phyloP scores from a whole-genome alignment of 2,797 vertebrate genomes.

The Fratercula arctica region DNA sequence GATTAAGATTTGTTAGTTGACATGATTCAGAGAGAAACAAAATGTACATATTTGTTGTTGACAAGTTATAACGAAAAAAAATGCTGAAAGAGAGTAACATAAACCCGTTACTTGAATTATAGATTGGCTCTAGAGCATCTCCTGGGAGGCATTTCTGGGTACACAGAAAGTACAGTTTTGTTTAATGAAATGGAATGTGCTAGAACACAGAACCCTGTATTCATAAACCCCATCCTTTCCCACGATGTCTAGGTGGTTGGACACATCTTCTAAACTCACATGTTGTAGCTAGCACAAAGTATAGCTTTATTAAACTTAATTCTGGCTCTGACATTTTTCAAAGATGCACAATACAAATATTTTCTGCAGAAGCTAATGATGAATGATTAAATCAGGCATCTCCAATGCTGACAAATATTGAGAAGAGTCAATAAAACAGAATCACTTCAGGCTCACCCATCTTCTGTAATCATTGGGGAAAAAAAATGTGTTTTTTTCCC shows the following conservation, averaged over 20 bases:
- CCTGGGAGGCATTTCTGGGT: neutral
- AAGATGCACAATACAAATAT: neutral
- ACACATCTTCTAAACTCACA: neutral
- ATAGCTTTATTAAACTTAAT: neutral
- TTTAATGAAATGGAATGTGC: neutral
- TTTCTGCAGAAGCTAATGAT: neutral
- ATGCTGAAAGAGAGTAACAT: conserved; percentile 25
- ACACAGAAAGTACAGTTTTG: neutral
- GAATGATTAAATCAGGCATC: neutral
- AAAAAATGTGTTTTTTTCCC: neutral
- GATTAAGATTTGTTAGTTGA: conserved; percentile 29
- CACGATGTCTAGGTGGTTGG: rapidly evolving
- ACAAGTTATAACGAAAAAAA: conserved; percentile 21
- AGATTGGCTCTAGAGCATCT: conserved; percentile 23
- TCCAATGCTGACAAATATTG: neutral
- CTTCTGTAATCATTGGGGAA: neutral
- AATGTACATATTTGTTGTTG: neutral
- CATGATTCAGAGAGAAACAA: conserved; percentile 1
- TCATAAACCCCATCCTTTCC: neutral
- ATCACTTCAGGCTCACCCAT: neutral
- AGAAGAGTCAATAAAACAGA: conserved; percentile 7
- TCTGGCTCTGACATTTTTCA: neutral
- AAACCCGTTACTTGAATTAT: conserved; percentile 42
- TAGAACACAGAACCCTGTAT: neutral
- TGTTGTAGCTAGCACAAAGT: neutral